Evolutionary conservation across 1,140 invertebrate genomes (phyloP).

Genomic region (Lordiphosa stackelbergi): DNA sequence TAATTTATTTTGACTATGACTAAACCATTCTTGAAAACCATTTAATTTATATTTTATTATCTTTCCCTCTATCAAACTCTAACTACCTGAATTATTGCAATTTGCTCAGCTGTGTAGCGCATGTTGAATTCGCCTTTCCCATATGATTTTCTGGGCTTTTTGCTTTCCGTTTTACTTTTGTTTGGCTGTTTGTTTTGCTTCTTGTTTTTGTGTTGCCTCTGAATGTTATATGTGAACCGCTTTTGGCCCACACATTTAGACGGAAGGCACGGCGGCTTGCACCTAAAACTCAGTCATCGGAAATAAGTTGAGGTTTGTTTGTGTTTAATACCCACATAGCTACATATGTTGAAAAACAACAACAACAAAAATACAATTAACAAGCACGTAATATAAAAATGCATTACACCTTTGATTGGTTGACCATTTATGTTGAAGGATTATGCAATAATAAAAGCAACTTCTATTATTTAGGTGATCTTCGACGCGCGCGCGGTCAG

Average conservation of each 20-base stretch:
- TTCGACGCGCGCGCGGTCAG: background rate
- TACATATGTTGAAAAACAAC: constrained; percentile 16
- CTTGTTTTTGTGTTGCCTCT: constrained; percentile 43
- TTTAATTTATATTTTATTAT: no score
- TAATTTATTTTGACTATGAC: no score
- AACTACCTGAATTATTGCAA: no score
- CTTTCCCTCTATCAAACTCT: no score
- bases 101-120: no score
- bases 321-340: constrained; percentile 42
- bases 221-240: background rate
- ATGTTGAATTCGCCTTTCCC: no score
- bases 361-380: background rate
- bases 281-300: constrained; percentile 68
- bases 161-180: constrained; percentile 34
- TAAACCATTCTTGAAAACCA: no score
- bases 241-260: constrained; percentile 41
- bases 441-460: constrained; percentile 1
- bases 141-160: constrained; percentile 10
- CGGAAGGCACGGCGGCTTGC: constrained; percentile 39
- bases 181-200: constrained; percentile 29
- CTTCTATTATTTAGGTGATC: no score
- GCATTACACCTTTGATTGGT: background rate
- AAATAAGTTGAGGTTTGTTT: constrained; percentile 49
- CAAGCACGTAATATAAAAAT: constrained; percentile 26
- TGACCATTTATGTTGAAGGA: background rate